Base-by-base conservation (phyloP, 2,113 vertebrate species). In the Prietella phreatophila region DNA sequence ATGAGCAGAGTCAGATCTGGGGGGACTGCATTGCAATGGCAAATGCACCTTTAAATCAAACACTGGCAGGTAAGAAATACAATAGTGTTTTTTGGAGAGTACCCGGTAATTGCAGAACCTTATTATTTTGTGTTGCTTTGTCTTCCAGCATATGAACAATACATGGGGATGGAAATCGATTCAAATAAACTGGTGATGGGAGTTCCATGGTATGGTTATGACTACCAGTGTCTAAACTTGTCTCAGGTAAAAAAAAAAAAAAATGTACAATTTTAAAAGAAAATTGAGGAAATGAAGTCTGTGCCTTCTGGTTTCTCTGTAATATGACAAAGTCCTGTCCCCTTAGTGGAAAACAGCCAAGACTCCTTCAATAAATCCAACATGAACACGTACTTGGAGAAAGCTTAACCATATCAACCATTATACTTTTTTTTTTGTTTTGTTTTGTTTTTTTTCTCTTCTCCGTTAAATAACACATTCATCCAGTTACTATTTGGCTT, bases 191-290 rank as follows among this genome's bases (percentile, higher is more conserved):
- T 99, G 30, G 95, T 99, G 86, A 98, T 99, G 97, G 98, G 98
- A 0, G 90, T 99, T 82, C 98, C 98, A 0, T 99, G 98, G 98
- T 99, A 99, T n/a, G 98, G 98, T 78, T 99, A 99, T 91, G 97
- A 99, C 93, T 99, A 99, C 75, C 85, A 91, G 30, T 99, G 98
- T 89, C 91, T 97, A 84, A 93, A 95, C 81, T 91, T 99, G 1
- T 94, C 96, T 36, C 82, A 93, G 96, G 98, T 99, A 92, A 93
- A 53, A 80, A 19, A 6, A 83, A 47, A 69, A 13, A 33, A 6
- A n/a, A n/a, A n/a, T n/a, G n/a, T n/a, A n/a, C n/a, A n/a, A n/a
- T n/a, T n/a, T n/a, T n/a, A n/a, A n/a, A n/a, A n/a, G n/a, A n/a
- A n/a, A n/a, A n/a, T n/a, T n/a, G n/a, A n/a, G n/a, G n/a, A n/a